These are phyloP conservation scores for Sesia apiformis DNA, from an alignment of 2,888 invertebrate species.

Conservation along the genomic window DNA sequence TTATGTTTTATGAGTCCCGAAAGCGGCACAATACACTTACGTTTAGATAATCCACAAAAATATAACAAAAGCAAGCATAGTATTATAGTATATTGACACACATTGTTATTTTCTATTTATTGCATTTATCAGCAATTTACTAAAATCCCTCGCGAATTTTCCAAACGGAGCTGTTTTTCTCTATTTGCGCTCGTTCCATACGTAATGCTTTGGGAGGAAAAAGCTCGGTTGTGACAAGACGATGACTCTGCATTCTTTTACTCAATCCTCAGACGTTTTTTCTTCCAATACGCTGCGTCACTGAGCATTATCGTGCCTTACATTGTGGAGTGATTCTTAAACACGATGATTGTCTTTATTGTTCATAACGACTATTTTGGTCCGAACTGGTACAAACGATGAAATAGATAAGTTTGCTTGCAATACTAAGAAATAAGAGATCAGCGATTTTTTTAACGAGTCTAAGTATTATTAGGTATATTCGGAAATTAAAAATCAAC, in stretches of 20 bases:
- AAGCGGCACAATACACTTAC: too few relatives aligned
- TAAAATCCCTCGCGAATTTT: conserved; percentile 2
- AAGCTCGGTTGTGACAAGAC: conserved; percentile 2
- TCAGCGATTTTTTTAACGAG: too few relatives aligned
- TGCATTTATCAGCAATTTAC: conserved; percentile 1
- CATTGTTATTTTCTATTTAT: conserved; percentile 1
- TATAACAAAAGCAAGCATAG: too few relatives aligned
- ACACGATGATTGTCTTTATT: not conserved
- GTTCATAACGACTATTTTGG: not conserved
- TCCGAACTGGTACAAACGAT: not conserved
- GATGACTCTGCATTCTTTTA: conserved; percentile 3
- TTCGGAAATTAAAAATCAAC: too few relatives aligned
- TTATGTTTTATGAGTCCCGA: too few relatives aligned
- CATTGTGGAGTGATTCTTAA: not conserved
- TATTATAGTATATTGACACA: too few relatives aligned
- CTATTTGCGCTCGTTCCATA: not conserved
- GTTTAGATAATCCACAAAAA: too few relatives aligned
- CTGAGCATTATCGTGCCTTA: conserved; percentile 5
- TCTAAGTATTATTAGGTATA: too few relatives aligned
- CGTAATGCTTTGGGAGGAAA: not conserved
- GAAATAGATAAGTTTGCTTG: too few relatives aligned
- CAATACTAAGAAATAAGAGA: too few relatives aligned
- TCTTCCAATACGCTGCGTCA: conserved; percentile 7
- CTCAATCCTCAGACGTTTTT: not conserved
- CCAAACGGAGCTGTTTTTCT: conserved; percentile 2